Conservation (phyloP, 2,113 vertebrate genomes). For the Gasterosteus aculeatus region DNA sequence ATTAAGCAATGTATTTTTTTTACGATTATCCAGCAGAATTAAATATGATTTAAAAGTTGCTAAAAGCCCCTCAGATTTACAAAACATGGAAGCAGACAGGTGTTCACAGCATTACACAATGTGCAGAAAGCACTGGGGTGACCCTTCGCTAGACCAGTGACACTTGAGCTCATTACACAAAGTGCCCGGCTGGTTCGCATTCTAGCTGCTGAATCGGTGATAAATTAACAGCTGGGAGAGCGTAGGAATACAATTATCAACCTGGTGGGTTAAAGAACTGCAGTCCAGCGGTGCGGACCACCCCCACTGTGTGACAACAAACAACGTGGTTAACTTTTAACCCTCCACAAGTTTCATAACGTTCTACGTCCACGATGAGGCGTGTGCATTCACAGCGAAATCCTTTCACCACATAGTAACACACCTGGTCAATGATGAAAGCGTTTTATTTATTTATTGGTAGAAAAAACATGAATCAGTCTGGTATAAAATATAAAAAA, state of each 20-base stretch:
- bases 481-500: conserved; percentile 50
- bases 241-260: conserved; percentile 5
- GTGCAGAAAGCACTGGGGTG: background rate
- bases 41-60: background rate
- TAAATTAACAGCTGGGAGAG: conserved; percentile 1
- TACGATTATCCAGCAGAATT: background rate
- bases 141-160: background rate
- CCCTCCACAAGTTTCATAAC: background rate
- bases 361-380: background rate
- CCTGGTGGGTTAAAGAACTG: background rate
- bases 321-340: background rate
- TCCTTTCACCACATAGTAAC: background rate
- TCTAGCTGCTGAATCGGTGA: conserved; percentile 9
- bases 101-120: background rate
- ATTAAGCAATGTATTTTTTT: too few relatives aligned
- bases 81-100: background rate
- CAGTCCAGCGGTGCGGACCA: background rate
- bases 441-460: conserved; percentile 33
- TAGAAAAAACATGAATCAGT: conserved; percentile 35
- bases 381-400: background rate
- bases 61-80: background rate
- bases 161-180: too few relatives aligned
- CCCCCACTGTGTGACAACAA: fast-evolving
- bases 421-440: background rate
- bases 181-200: conserved; percentile 1